These are phyloP conservation scores for Drosophila subsilvestris DNA, from an alignment of 2,888 invertebrate genomes.

Conservation along the genomic window DNA sequence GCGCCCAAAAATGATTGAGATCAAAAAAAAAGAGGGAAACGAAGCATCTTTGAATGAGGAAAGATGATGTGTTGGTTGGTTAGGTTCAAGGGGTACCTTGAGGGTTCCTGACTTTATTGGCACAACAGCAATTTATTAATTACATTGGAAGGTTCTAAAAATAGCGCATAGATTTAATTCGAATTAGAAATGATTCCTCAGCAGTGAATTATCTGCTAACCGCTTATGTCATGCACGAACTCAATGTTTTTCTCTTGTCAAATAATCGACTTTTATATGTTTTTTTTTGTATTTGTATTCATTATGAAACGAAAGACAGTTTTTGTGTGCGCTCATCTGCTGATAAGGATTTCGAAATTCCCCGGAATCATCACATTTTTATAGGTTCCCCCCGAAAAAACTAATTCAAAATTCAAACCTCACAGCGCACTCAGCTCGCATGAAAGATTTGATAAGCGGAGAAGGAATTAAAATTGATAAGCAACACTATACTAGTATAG, in stretches of 20 bases:
- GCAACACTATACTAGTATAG: constrained; percentile 9
- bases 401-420: constrained; percentile 28
- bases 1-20: constrained; percentile 50
- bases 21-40: constrained; percentile 38
- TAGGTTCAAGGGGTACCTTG: constrained; percentile 43
- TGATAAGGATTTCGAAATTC: constrained; percentile 53
- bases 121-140: constrained; percentile 75
- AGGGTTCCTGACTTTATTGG: constrained; percentile 53
- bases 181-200: constrained; percentile 12
- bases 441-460: constrained; percentile 59
- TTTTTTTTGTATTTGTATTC: constrained; percentile 23
- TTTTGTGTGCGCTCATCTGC: constrained; percentile 17
- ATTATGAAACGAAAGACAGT: not conserved
- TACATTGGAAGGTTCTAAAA: constrained; percentile 43
- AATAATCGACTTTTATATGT: constrained; percentile 5
- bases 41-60: constrained; percentile 59
- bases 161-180: constrained; percentile 56
- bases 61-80: constrained; percentile 11
- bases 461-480: constrained; percentile 52
- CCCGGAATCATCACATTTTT: constrained; percentile 45
- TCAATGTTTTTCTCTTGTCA: constrained; percentile 8
- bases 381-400: constrained; percentile 51
- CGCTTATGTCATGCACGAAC: constrained; percentile 58
- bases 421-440: constrained; percentile 45
- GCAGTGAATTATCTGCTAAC: constrained; percentile 48